Percentiles rank a stretch among this genome's conserved stretches.
Evolutionary conservation across 2,888 invertebrate species (phyloP).

Genomic region (Periphyllus acericola): DNA sequence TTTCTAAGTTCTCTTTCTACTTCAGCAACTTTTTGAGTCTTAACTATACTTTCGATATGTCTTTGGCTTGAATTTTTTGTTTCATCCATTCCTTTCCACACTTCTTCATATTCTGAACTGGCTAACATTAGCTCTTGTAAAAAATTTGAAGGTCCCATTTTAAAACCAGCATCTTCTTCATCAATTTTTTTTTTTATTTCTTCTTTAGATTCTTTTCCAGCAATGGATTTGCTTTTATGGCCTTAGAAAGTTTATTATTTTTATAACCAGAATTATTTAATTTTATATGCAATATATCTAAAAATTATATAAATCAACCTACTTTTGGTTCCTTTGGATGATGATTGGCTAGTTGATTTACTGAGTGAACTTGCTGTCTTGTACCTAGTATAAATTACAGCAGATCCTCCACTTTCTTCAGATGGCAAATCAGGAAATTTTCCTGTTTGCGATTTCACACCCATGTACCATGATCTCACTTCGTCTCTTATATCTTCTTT

Average conservation of each 20-base stretch:
- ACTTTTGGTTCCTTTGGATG: constrained; percentile 69
- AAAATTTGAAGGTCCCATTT: constrained; percentile 78
- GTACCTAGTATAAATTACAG: constrained; percentile 83
- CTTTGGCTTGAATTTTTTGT: constrained; percentile 78
- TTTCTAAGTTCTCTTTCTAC: constrained; percentile 85
- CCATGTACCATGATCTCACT: constrained; percentile 86
- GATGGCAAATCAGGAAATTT: constrained; percentile 92
- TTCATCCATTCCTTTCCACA: constrained; percentile 87
- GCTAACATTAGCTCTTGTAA: constrained; percentile 77
- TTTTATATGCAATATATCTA: background rate
- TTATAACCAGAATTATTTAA: background rate
- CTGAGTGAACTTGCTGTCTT: constrained; percentile 82
- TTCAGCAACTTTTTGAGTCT: constrained; percentile 78
- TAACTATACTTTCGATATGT: constrained; percentile 83
- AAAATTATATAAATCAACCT: constrained; percentile 10
- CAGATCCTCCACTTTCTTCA: constrained; percentile 89
- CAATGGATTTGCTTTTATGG: constrained; percentile 78
- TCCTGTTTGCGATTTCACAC: constrained; percentile 83
- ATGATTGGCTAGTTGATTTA: constrained; percentile 77
- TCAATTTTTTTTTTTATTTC: constrained; percentile 73
- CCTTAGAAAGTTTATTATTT: constrained; percentile 61
- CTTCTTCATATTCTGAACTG: constrained; percentile 83
- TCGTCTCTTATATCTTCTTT: constrained; percentile 89
- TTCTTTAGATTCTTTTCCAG: constrained; percentile 72
- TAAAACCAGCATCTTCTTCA: constrained; percentile 75